Base-by-base conservation (phyloP, 2,888 invertebrate species). In the Andrena trimmerana region DNA sequence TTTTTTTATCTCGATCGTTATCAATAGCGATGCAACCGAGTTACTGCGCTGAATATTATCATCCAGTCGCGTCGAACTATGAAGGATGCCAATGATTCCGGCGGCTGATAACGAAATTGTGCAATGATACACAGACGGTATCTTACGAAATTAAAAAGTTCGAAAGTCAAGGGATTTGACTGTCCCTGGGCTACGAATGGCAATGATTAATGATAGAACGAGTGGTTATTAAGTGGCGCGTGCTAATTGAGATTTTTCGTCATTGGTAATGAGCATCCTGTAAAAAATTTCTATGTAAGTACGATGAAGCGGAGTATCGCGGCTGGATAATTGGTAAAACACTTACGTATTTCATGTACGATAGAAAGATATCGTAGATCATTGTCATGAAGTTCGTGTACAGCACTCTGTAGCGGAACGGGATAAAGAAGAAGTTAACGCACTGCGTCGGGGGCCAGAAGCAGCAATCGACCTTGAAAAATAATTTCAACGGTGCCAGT, bases 401-500 rank as follows among this genome's bases (percentile, higher is more conserved):
- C 29, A 98, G 92, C 8, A 99, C 98, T 90, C 99, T 96, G 93
- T 97, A 98, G 86, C 96, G 96, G 24, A 97, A 95, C 36, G 97
- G 97, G 82, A 99, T 93, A 90, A 96, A 97, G 88, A 97, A 96
- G 94, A 99, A 99, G 94, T 99, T 99, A 16, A 99, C 92, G 90
- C 97, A 97, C 93, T 99, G 99, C 1, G 97, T 96, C 62, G 98
- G 98, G 3, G 99, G 98, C 98, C 99, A 99, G 76, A 97, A 96
- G 78, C 96, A 94, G 95, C 98, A 98, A 93, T 99, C 99, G 89
- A 97, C 96, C 97, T 98, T 95, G 90, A 90, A 85, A 91, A 90
- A 79, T 72, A 69, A 33, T 42, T 42, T 5, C 42, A 42, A 42
- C 5, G 4, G 42, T 42, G 4, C 1, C 16, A 62, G 1, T 16